phyloP scores from a whole-genome alignment of 2,797 vertebrate species.

The Scomberomorus guttatus region DNA sequence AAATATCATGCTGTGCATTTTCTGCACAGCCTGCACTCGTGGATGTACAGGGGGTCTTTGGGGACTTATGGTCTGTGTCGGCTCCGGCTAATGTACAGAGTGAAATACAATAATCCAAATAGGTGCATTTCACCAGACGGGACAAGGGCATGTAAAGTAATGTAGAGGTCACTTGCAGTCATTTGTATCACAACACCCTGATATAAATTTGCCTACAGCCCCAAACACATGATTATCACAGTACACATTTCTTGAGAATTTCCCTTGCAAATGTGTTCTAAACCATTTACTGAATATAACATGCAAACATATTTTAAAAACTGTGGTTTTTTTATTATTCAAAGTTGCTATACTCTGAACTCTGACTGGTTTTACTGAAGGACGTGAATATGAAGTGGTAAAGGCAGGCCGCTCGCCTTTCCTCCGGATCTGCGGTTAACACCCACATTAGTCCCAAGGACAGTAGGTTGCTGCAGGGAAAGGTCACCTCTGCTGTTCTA shows the following conservation, averaged over 20 bases:
- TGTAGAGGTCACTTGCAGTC: slow-evolving; percentile 5
- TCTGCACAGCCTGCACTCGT: slow-evolving; percentile 2
- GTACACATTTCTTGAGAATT: background rate
- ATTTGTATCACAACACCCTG: background rate
- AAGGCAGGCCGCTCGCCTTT: background rate
- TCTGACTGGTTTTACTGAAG: slow-evolving; percentile 14
- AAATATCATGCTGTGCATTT: slow-evolving; percentile 60
- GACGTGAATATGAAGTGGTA: slow-evolving; percentile 24
- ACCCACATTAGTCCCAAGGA: slow-evolving; percentile 60
- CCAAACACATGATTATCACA: background rate
- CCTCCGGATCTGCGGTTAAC: slow-evolving; percentile 48
- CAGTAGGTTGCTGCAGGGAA: slow-evolving; percentile 44
- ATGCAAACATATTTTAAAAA: background rate
- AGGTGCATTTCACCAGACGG: slow-evolving; percentile 6
- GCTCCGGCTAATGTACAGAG: slow-evolving; percentile 25
- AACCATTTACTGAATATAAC: background rate
- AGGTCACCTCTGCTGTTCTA: slow-evolving; percentile 67
- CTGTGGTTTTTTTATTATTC: background rate
- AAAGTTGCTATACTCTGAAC: background rate
- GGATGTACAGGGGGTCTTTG: slow-evolving; percentile 11
- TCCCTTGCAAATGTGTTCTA: slow-evolving; percentile 3
- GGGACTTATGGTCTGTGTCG: slow-evolving; percentile 23
- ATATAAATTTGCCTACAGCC: background rate
- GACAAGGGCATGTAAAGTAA: background rate
- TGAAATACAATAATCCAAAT: slow-evolving; percentile 40